Conservation (phyloP, 2,888 invertebrate species). For the Celastrina argiolus region DNA sequence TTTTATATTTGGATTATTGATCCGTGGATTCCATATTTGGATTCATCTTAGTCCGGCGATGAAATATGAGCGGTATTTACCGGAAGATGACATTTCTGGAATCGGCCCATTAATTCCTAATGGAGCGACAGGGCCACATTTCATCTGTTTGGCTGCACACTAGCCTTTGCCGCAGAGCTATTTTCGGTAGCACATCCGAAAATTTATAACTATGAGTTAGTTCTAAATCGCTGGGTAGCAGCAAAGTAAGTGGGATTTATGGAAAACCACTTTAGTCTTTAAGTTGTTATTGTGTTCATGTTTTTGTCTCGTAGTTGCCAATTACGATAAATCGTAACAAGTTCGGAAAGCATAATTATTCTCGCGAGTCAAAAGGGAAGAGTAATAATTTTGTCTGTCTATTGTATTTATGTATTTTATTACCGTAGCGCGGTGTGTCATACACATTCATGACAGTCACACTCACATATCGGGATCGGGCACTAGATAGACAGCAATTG, state of each 20-base stretch:
- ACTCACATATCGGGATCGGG: too few relatives aligned
- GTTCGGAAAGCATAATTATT: neutral
- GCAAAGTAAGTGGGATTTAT: conserved; percentile 70
- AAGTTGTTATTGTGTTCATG: conserved; percentile 43
- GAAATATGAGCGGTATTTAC: conserved; percentile 67
- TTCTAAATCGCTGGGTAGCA: conserved; percentile 70
- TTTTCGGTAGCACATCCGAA: conserved; percentile 68
- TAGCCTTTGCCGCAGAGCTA: conserved; percentile 65
- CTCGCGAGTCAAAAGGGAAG: too few relatives aligned
- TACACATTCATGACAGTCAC: too few relatives aligned
- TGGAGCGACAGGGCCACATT: conserved; percentile 69
- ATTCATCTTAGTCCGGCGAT: conserved; percentile 45
- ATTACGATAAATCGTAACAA: conserved; percentile 23
- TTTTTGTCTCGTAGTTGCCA: conserved; percentile 31
- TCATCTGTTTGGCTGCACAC: conserved; percentile 74
- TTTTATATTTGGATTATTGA: conserved; percentile 26
- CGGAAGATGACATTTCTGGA: conserved; percentile 73
- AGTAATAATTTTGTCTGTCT: too few relatives aligned
- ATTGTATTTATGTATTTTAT: too few relatives aligned
- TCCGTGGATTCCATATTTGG: conserved; percentile 18
- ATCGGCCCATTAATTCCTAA: conserved; percentile 76
- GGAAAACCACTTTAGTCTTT: conserved; percentile 55
- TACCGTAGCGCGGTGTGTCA: too few relatives aligned
- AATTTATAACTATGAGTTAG: conserved; percentile 72
- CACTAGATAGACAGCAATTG: too few relatives aligned